Evolutionary conservation across 2,888 invertebrate genomes (phyloP).

Genomic region (Icerya purchasi): DNA sequence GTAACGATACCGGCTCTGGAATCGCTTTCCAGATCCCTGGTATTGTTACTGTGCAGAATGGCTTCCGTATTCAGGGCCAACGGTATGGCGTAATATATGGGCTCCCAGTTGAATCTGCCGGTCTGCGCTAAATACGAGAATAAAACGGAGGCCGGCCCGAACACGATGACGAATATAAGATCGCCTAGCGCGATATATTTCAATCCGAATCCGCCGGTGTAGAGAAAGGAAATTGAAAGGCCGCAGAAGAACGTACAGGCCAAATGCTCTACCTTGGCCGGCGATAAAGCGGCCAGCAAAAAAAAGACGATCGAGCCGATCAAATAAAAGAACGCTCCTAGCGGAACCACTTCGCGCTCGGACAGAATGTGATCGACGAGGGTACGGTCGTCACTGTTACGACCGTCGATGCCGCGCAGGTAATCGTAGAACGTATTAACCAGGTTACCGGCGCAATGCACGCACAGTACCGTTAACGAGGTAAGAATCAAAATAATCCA

Average conservation of each 20-base stretch:
- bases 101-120: conserved; percentile 71
- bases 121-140: conserved; percentile 87
- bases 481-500: conserved; percentile 59
- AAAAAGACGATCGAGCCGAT: conserved; percentile 70
- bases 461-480: conserved; percentile 65
- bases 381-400: conserved; percentile 81
- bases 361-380: conserved; percentile 78
- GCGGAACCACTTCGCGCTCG: conserved; percentile 61
- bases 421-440: conserved; percentile 94
- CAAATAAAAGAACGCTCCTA: conserved; percentile 72
- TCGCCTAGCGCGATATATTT: conserved; percentile 91
- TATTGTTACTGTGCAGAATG: conserved; percentile 85
- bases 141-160: conserved; percentile 81
- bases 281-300: conserved; percentile 51
- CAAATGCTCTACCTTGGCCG: conserved; percentile 82
- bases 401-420: conserved; percentile 77
- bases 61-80: conserved; percentile 85
- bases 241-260: conserved; percentile 90
- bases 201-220: conserved; percentile 85
- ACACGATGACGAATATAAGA: conserved; percentile 71
- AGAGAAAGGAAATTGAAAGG: conserved; percentile 81
- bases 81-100: conserved; percentile 82
- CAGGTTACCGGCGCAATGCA: conserved; percentile 89
- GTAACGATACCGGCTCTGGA: conserved; percentile 80
- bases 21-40: conserved; percentile 73